Evolutionary conservation across 2,113 vertebrate species (phyloP).

Genomic region (Tricholaema leucomelas): DNA sequence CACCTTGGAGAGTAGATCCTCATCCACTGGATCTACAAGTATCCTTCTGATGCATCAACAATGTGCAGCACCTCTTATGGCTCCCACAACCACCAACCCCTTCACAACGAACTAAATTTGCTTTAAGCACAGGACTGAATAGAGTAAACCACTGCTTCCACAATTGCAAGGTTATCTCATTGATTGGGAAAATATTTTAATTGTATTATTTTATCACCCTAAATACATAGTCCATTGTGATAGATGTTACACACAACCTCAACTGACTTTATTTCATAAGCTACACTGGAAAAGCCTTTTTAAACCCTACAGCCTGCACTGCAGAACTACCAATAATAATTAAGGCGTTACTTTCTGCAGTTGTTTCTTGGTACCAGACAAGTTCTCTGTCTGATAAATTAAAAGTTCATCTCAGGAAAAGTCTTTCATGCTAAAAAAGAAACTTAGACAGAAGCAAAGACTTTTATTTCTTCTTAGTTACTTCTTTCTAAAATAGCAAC

Average conservation of each 20-base stretch:
- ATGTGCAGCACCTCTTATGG: neutral
- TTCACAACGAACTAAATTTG: neutral
- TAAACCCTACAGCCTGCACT: neutral
- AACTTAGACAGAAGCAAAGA: neutral
- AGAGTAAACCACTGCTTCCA: neutral
- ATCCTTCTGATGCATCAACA: rapidly evolving
- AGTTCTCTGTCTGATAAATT: neutral
- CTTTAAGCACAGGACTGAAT: neutral
- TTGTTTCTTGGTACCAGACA: neutral
- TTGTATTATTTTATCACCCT: neutral
- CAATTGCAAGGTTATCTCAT: neutral
- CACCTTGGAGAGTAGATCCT: neutral
- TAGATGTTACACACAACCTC: neutral
- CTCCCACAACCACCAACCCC: neutral
- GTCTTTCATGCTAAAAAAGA: neutral
- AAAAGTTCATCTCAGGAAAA: neutral
- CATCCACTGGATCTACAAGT: neutral
- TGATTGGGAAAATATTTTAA: neutral
- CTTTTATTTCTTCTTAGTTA: neutral
- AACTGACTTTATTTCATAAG: neutral
- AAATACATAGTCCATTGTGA: neutral
- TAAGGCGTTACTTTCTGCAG: neutral
- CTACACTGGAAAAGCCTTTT: neutral
- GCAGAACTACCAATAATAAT: neutral
- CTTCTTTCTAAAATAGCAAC: neutral